These are phyloP conservation scores for Strigamia maritima DNA, from an alignment of 2,888 invertebrate genomes.

Conservation along the genomic window DNA sequence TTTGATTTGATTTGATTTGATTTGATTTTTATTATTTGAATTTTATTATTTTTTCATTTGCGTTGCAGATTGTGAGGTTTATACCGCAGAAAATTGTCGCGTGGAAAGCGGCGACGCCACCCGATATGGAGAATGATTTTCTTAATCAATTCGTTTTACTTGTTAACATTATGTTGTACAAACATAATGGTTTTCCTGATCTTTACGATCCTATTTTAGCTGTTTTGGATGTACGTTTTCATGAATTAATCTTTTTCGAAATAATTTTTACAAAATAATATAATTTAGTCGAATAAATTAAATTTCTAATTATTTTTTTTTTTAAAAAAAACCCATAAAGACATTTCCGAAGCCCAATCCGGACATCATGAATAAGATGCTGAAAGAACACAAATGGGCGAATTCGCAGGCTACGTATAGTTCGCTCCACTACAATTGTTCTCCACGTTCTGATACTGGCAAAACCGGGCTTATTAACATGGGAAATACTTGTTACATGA, in stretches of 20 bases:
- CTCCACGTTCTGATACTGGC: constrained; percentile 50
- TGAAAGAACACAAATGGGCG: constrained; percentile 48
- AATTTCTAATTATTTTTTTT: not conserved
- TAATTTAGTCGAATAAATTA: not conserved
- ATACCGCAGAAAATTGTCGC: not conserved
- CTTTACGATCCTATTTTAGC: constrained; percentile 50
- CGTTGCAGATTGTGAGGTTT: not conserved
- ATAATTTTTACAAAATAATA: too few relatives aligned
- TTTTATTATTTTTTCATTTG: not conserved
- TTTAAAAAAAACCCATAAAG: constrained; percentile 45
- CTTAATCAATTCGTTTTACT: constrained; percentile 26
- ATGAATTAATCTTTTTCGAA: not conserved
- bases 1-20: not conserved
- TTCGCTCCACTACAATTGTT: not conserved
- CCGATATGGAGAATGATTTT: not conserved
- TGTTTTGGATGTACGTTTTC: constrained; percentile 47
- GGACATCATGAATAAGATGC: constrained; percentile 46
- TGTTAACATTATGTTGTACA: constrained; percentile 47
- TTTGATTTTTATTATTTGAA: not conserved
- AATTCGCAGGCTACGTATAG: constrained; percentile 45
- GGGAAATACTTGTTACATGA: constrained; percentile 87
- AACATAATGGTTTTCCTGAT: constrained; percentile 52
- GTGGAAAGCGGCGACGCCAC: not conserved
- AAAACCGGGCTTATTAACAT: constrained; percentile 75
- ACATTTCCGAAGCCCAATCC: constrained; percentile 46